phyloP scores from a whole-genome alignment of 2,797 vertebrate species.

The Bradypodion ventrale region DNA sequence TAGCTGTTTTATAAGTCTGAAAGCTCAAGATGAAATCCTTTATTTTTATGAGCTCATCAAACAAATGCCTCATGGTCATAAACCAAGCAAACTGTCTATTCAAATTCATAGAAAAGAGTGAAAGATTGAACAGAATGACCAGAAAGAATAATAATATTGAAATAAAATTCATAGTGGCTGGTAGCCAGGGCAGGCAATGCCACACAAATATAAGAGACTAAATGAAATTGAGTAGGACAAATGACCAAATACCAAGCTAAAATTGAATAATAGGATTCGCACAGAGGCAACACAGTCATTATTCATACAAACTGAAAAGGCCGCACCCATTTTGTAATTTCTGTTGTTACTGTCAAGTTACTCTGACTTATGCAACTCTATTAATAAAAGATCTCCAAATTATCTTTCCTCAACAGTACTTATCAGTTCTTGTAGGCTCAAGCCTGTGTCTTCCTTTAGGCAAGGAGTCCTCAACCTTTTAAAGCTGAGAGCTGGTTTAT shows the following conservation, averaged over 20 bases:
- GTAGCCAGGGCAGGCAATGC: background rate
- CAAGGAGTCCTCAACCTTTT: too few relatives aligned
- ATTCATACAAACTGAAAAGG: background rate
- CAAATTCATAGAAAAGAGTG: slow-evolving; percentile 7
- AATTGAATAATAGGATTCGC: background rate
- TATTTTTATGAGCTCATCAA: slow-evolving; percentile 18
- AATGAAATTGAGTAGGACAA: background rate
- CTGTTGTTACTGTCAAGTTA: too few relatives aligned
- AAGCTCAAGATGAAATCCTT: slow-evolving; percentile 19
- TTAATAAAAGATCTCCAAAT: too few relatives aligned
- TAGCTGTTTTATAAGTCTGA: slow-evolving; percentile 28
- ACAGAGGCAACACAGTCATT: background rate
- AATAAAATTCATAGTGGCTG: background rate
- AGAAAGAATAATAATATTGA: background rate
- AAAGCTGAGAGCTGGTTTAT: too few relatives aligned
- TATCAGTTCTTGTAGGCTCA: too few relatives aligned
- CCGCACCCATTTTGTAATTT: background rate
- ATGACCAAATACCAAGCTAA: background rate
- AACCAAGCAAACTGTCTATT: slow-evolving; percentile 12
- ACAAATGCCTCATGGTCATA: slow-evolving; percentile 15
- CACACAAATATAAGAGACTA: background rate
- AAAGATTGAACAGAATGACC: background rate
- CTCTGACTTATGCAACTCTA: too few relatives aligned
- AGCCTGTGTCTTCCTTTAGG: too few relatives aligned
- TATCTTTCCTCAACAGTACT: too few relatives aligned